phyloP scores from a whole-genome alignment of 2,888 invertebrate genomes.

The Tetragonula carbonaria region DNA sequence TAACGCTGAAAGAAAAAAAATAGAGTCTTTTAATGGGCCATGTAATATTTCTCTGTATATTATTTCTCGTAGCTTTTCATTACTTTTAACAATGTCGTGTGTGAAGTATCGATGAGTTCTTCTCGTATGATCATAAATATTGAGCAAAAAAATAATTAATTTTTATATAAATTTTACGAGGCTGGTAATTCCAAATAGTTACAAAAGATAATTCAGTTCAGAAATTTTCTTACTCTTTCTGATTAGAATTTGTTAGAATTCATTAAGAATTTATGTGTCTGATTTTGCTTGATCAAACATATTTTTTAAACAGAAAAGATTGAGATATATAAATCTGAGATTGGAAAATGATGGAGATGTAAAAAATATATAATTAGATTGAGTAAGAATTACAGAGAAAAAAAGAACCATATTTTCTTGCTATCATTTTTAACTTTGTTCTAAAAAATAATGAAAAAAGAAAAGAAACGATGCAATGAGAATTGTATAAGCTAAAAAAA shows the following conservation, averaged over 20 bases:
- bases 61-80: constrained; percentile 36
- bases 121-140: constrained; percentile 26
- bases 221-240: constrained; percentile 14
- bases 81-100: constrained; percentile 36
- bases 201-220: background rate
- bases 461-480: constrained; percentile 16
- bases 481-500: constrained; percentile 41
- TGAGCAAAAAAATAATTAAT: constrained; percentile 26
- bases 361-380: constrained; percentile 9
- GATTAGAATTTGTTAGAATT: constrained; percentile 25
- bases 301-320: constrained; percentile 13
- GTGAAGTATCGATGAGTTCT: constrained; percentile 11
- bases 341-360: background rate
- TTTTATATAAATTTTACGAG: constrained; percentile 53
- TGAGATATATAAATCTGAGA: constrained; percentile 20
- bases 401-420: constrained; percentile 25
- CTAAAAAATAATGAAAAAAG: constrained; percentile 10
- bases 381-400: constrained; percentile 4
- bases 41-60: constrained; percentile 40
- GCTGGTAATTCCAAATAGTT: constrained; percentile 53
- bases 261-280: constrained; percentile 1
- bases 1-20: constrained; percentile 30
- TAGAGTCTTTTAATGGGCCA: constrained; percentile 69
- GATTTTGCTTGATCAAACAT: constrained; percentile 9
- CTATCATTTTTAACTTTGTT: constrained; percentile 29